Conservation (phyloP, 1,140 invertebrate species). For the Halictus rubicundus region DNA sequence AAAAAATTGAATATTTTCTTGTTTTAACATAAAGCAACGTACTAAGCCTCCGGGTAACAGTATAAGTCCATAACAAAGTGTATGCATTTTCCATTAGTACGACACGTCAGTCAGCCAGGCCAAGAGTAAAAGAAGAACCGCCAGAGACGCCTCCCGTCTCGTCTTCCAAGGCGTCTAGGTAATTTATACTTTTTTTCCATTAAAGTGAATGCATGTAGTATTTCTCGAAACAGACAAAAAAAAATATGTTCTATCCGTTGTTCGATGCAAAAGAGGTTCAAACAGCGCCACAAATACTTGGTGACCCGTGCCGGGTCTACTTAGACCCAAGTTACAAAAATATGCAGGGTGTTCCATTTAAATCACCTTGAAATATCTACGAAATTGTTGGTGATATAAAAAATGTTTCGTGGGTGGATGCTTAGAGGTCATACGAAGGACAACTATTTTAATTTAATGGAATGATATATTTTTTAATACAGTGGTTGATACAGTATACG, state of each 20-base stretch:
- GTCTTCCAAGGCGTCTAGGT: constrained; percentile 81
- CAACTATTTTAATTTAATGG: too few relatives aligned
- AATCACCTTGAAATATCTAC: too few relatives aligned
- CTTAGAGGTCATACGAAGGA: too few relatives aligned
- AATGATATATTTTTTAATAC: too few relatives aligned
- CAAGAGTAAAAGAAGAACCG: constrained; percentile 81
- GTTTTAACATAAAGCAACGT: constrained; percentile 40
- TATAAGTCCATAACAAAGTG: constrained; percentile 75
- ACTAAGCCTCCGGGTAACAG: constrained; percentile 54
- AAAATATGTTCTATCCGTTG: background rate
- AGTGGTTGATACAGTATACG: too few relatives aligned
- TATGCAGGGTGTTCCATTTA: too few relatives aligned
- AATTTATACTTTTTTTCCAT: constrained; percentile 72
- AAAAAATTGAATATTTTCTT: constrained; percentile 18
- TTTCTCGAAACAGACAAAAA: constrained; percentile 8
- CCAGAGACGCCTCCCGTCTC: constrained; percentile 81
- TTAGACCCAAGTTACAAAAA: too few relatives aligned
- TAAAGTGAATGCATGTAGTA: constrained; percentile 75
- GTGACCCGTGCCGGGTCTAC: too few relatives aligned
- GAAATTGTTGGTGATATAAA: too few relatives aligned
- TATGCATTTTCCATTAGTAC: constrained; percentile 84
- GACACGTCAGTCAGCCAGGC: constrained; percentile 83
- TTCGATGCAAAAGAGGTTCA: background rate
- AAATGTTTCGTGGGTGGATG: too few relatives aligned
- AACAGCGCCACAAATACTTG: background rate